These are phyloP conservation scores for Corvus moneduloides DNA, from an alignment of 2,113 vertebrate species.

Conservation along the genomic window DNA sequence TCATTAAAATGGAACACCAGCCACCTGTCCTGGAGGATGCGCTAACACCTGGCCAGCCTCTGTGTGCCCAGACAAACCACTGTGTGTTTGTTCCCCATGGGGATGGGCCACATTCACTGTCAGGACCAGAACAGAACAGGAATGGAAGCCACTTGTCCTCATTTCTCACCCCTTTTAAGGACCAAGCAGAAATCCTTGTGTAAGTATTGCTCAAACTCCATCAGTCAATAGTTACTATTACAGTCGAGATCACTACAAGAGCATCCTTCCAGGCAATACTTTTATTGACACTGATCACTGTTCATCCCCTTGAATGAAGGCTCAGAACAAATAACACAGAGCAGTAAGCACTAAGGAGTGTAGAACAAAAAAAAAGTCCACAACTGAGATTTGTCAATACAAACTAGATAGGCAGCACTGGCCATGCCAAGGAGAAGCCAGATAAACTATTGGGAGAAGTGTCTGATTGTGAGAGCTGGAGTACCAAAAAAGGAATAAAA, in stretches of 20 bases:
- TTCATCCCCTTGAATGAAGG: background rate
- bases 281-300: background rate
- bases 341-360: background rate
- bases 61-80: background rate
- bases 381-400: background rate
- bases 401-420: background rate
- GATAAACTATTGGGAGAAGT: background rate
- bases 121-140: background rate
- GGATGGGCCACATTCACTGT: background rate
- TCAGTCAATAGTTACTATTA: background rate
- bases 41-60: background rate
- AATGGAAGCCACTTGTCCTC: background rate
- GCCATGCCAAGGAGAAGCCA: background rate
- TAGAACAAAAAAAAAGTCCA: background rate
- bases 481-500: background rate
- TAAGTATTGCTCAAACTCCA: background rate
- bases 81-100: accelerated
- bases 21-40: background rate
- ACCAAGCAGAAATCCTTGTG: background rate
- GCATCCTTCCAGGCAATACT: background rate
- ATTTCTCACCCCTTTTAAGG: background rate
- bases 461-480: background rate
- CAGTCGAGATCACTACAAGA: background rate
- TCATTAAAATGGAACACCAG: background rate
- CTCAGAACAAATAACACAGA: background rate